Percentiles rank a stretch among this genome's conserved stretches.
phyloP scores from a whole-genome alignment of 2,797 vertebrate species.

The Remorina albescens region DNA sequence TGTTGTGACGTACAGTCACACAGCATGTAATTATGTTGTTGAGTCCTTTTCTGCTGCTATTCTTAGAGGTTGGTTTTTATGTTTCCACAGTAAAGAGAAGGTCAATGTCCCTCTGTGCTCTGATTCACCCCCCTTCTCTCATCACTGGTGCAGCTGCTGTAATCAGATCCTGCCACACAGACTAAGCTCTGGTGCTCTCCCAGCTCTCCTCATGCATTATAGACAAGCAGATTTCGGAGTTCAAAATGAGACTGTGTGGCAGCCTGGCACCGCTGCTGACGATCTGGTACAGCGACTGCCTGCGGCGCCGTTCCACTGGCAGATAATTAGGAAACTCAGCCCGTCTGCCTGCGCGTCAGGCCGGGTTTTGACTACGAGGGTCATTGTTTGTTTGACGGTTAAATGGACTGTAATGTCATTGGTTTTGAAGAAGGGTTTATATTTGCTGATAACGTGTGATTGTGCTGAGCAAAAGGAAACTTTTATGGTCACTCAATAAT shows the following conservation, averaged over 20 bases:
- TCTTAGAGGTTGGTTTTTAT: slow-evolving; percentile 41
- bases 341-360: slow-evolving; percentile 22
- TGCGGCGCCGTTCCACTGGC: slow-evolving; percentile 31
- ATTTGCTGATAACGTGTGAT: neutral
- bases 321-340: slow-evolving; percentile 51
- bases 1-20: slow-evolving; percentile 27
- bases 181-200: slow-evolving; percentile 55
- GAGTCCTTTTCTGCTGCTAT: slow-evolving; percentile 30
- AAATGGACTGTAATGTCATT: slow-evolving; percentile 2
- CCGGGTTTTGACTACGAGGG: slow-evolving; percentile 9
- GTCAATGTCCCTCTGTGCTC: slow-evolving; percentile 42
- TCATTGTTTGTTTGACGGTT: slow-evolving; percentile 15
- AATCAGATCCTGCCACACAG: slow-evolving; percentile 70
- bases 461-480: neutral
- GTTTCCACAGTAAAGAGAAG: slow-evolving; percentile 50
- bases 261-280: slow-evolving; percentile 28
- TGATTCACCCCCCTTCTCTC: slow-evolving; percentile 60
- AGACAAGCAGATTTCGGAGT: slow-evolving; percentile 64
- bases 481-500: neutral
- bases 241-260: slow-evolving; percentile 49
- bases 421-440: slow-evolving; percentile 13
- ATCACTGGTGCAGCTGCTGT: slow-evolving; percentile 52
- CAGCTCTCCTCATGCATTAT: slow-evolving; percentile 74
- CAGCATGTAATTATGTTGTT: slow-evolving; percentile 57
- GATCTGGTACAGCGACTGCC: slow-evolving; percentile 47